phyloP scores from a whole-genome alignment of 1,140 invertebrate genomes.

The Drosophila navojoa region DNA sequence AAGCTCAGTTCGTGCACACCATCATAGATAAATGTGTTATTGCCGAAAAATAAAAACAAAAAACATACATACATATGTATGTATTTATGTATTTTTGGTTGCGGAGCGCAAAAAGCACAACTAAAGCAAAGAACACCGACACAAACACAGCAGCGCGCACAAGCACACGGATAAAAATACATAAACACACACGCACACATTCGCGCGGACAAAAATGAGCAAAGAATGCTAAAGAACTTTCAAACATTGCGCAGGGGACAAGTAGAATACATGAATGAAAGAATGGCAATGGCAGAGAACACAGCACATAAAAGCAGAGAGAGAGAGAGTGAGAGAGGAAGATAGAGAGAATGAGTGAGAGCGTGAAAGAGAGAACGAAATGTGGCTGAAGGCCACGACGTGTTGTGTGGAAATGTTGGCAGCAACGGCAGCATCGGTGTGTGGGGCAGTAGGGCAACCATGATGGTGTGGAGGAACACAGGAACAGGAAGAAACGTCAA shows the following conservation, averaged over 20 bases:
- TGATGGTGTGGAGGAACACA: constrained; percentile 48
- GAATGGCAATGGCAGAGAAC: constrained; percentile 44
- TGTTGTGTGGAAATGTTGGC: constrained; percentile 11
- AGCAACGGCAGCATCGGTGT: constrained; percentile 48
- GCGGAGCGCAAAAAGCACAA: constrained; percentile 20
- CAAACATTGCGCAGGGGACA: constrained; percentile 27
- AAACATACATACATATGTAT: too few species aligned
- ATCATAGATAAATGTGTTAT: constrained; percentile 33
- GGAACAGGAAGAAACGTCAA: constrained; percentile 72
- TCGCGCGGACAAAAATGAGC: constrained; percentile 11
- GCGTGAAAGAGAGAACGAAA: constrained; percentile 8
- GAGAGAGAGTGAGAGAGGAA: constrained; percentile 22
- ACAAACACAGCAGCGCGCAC: constrained; percentile 30
- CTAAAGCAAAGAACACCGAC: constrained; percentile 19
- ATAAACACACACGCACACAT: background rate
- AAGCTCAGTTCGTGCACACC: constrained; percentile 33
- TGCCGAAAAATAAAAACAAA: constrained; percentile 7
- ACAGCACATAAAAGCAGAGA: background rate
- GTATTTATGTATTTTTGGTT: constrained; percentile 11
- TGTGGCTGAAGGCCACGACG: constrained; percentile 57
- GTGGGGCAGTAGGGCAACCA: constrained; percentile 76
- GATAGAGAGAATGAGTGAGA: background rate
- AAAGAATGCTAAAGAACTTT: constrained; percentile 16
- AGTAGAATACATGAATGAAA: constrained; percentile 70
- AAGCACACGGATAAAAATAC: constrained; percentile 33